These are phyloP conservation scores for Dolichomitus sp. DNA, from an alignment of 2,888 invertebrate species.

Conservation along the genomic window DNA sequence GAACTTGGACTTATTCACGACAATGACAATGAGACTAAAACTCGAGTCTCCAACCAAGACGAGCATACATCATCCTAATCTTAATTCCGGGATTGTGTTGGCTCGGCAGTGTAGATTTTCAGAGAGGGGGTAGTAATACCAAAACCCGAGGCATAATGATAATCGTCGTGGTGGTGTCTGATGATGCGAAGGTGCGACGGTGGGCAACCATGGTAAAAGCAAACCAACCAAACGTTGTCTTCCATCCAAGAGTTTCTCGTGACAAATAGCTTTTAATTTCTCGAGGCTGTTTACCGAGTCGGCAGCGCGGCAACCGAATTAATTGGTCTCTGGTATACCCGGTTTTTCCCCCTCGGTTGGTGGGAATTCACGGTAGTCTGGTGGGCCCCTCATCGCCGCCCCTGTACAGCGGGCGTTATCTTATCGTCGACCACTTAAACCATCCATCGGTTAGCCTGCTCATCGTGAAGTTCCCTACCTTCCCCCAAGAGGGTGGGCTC, in stretches of 20 bases:
- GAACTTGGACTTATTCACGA: slow-evolving; percentile 24
- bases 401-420: slow-evolving; percentile 82
- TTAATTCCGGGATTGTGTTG: slow-evolving; percentile 80
- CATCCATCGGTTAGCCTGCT: slow-evolving; percentile 69
- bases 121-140: neutral
- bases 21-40: slow-evolving; percentile 26
- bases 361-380: slow-evolving; percentile 59
- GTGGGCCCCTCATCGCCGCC: slow-evolving; percentile 68
- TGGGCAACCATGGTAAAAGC: slow-evolving; percentile 50
- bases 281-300: slow-evolving; percentile 84
- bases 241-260: slow-evolving; percentile 69
- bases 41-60: neutral
- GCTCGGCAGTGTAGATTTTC: slow-evolving; percentile 43
- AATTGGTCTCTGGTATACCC: slow-evolving; percentile 76
- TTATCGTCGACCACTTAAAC: slow-evolving; percentile 85
- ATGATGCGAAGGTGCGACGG: slow-evolving; percentile 13
- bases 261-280: slow-evolving; percentile 86
- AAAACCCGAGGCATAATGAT: slow-evolving; percentile 33
- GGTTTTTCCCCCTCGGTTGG: slow-evolving; percentile 11
- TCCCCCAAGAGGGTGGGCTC: slow-evolving; percentile 17
- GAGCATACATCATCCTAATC: slow-evolving; percentile 79
- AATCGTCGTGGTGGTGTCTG: slow-evolving; percentile 37
- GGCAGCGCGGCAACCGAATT: slow-evolving; percentile 79
- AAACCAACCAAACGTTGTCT: slow-evolving; percentile 51
- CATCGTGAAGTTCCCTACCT: slow-evolving; percentile 49